Evolutionary conservation across 2,888 invertebrate species (phyloP).

Genomic region (Catocala nupta): DNA sequence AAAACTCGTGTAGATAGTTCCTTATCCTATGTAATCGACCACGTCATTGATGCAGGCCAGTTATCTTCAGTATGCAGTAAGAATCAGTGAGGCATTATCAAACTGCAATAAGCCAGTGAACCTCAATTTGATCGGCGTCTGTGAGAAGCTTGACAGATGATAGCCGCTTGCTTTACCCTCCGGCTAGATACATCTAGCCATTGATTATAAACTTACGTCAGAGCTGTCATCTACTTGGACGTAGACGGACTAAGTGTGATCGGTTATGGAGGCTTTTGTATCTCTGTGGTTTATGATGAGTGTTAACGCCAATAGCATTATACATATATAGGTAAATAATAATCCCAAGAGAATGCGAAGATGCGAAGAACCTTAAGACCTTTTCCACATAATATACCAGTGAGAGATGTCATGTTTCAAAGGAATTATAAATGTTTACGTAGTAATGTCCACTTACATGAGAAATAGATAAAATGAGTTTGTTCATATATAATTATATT

Average conservation of each 20-base stretch:
- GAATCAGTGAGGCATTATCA: constrained; percentile 59
- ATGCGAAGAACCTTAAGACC: too few species aligned
- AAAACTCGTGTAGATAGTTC: too few species aligned
- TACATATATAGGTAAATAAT: too few species aligned
- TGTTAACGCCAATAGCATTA: too few species aligned
- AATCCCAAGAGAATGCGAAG: too few species aligned
- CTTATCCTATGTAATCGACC: not conserved
- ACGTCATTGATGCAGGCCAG: constrained; percentile 5
- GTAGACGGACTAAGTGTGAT: not conserved
- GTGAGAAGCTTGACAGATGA: constrained; percentile 73
- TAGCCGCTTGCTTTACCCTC: constrained; percentile 51
- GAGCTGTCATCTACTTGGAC: not conserved
- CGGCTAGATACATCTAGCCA: constrained; percentile 31
- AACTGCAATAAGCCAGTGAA: constrained; percentile 70
- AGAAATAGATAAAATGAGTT: too few species aligned
- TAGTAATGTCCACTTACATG: too few species aligned
- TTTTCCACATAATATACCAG: too few species aligned
- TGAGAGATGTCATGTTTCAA: too few species aligned
- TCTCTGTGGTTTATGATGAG: not conserved
- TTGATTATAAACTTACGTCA: constrained; percentile 20
- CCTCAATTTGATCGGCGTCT: constrained; percentile 74
- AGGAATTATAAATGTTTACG: too few species aligned
- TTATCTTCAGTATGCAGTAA: constrained; percentile 26
- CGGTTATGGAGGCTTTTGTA: too few species aligned
- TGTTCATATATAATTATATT: too few species aligned